A percentile compares a stretch with the other conserved stretches of the same genome.
Conservation (phyloP, 2,888 invertebrate genomes). For the Lasioglossum zephyrum region DNA sequence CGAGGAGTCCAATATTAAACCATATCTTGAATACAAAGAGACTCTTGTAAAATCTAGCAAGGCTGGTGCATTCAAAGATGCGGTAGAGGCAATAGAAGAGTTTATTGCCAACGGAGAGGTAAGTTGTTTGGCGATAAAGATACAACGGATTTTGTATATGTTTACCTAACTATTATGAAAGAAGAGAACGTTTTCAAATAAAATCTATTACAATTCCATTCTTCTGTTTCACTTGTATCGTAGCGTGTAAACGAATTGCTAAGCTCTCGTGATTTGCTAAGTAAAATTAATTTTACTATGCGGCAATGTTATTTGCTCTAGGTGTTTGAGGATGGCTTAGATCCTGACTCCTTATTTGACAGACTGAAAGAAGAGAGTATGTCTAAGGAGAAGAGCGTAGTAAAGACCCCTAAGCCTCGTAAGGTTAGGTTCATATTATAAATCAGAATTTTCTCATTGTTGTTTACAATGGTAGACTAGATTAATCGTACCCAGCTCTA, state of each 20-base stretch:
- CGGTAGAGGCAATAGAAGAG: slow-evolving; percentile 92
- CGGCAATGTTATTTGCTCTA: slow-evolving; percentile 66
- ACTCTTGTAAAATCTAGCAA: slow-evolving; percentile 91
- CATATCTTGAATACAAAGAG: slow-evolving; percentile 92
- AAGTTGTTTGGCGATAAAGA: slow-evolving; percentile 67
- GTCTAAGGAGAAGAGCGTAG: slow-evolving; percentile 82
- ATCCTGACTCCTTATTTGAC: slow-evolving; percentile 90
- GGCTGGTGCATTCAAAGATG: slow-evolving; percentile 91
- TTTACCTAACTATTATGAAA: slow-evolving; percentile 6
- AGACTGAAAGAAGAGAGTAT: slow-evolving; percentile 88
- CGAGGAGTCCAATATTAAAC: slow-evolving; percentile 92
- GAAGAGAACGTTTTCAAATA: slow-evolving; percentile 3
- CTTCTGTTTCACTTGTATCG: not conserved
- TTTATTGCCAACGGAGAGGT: slow-evolving; percentile 90
- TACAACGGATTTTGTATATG: not conserved
- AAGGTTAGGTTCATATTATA: slow-evolving; percentile 78
- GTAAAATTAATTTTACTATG: slow-evolving; percentile 1
- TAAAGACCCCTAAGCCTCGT: slow-evolving; percentile 83
- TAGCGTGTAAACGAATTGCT: not conserved
- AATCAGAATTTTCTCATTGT: slow-evolving; percentile 20
- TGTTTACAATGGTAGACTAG: not conserved
- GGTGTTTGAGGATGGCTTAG: slow-evolving; percentile 86
- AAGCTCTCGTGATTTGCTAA: slow-evolving; percentile 3
- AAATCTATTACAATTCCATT: slow-evolving; percentile 5
- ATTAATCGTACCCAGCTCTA: not conserved